These are phyloP conservation scores for Peromyscus californicus DNA, from an alignment of 2,113 vertebrate species.

Conservation along the genomic window DNA sequence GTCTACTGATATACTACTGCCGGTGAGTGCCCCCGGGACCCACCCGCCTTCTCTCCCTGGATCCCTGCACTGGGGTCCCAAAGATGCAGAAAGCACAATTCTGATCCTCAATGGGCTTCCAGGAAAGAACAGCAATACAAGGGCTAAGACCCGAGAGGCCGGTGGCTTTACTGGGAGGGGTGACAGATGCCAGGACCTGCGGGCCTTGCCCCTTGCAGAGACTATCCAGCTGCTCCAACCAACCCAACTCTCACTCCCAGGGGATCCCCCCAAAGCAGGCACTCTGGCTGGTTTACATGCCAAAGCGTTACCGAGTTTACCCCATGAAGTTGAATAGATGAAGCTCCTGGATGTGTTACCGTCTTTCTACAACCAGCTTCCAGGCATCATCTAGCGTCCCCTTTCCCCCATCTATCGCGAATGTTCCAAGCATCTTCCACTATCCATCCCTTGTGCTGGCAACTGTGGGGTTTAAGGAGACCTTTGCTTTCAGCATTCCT, in stretches of 20 bases:
- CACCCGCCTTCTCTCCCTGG: neutral
- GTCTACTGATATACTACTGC: conserved; percentile 98
- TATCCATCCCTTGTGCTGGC: neutral
- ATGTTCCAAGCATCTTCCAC: neutral
- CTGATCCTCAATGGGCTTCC: neutral
- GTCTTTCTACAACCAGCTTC: neutral
- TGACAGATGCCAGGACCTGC: neutral
- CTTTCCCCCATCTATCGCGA: neutral
- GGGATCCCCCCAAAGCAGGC: neutral
- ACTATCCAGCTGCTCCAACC: neutral
- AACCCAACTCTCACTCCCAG: neutral
- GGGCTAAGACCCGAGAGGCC: neutral
- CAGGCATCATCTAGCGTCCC: too few species aligned
- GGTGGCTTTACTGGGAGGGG: neutral
- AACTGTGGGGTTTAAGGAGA: neutral
- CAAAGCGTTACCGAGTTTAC: neutral
- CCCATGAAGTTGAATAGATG: too few species aligned
- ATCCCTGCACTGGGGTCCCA: neutral
- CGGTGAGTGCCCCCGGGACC: conserved; percentile 87
- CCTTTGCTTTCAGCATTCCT: neutral
- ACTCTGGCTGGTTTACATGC: neutral
- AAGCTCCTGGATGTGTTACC: neutral
- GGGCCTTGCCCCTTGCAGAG: neutral
- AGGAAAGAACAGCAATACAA: neutral
- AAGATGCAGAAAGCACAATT: neutral